phyloP scores from a whole-genome alignment of 2,113 vertebrate genomes.

The Poicephalus gulielmi region DNA sequence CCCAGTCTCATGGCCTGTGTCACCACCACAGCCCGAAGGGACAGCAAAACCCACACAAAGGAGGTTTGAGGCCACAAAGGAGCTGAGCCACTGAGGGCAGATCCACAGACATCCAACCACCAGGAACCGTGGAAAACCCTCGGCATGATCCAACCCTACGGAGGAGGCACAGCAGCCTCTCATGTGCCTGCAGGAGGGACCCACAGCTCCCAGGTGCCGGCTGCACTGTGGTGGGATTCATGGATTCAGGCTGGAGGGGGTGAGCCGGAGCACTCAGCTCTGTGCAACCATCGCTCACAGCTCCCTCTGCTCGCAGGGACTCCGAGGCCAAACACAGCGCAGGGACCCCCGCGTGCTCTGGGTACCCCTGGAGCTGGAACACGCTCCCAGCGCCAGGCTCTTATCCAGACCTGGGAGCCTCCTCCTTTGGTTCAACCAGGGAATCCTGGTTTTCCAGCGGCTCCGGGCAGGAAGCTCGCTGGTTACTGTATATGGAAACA shows the following conservation, averaged over 20 bases:
- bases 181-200: not conserved
- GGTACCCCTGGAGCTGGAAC: not conserved
- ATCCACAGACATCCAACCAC: not conserved
- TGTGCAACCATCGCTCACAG: rapidly evolving
- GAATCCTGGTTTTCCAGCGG: not conserved
- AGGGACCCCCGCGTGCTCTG: rapidly evolving
- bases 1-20: rapidly evolving
- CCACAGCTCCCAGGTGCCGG: not conserved
- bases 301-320: not conserved
- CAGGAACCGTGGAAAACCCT: not conserved
- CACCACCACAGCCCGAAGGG: not conserved
- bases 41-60: rapidly evolving
- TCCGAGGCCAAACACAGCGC: rapidly evolving
- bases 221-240: not conserved
- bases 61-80: not conserved
- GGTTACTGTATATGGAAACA: not conserved
- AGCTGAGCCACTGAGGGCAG: not conserved
- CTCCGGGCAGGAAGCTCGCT: not conserved
- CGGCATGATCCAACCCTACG: rapidly evolving
- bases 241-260: not conserved
- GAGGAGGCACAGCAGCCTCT: not conserved
- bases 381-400: not conserved
- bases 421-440: not conserved
- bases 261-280: not conserved
- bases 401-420: not conserved